Percentiles rank a stretch among this genome's conserved stretches.
These are phyloP conservation scores for Saccopteryx bilineata DNA, from an alignment of 2,113 vertebrate genomes.

Conservation along the genomic window DNA sequence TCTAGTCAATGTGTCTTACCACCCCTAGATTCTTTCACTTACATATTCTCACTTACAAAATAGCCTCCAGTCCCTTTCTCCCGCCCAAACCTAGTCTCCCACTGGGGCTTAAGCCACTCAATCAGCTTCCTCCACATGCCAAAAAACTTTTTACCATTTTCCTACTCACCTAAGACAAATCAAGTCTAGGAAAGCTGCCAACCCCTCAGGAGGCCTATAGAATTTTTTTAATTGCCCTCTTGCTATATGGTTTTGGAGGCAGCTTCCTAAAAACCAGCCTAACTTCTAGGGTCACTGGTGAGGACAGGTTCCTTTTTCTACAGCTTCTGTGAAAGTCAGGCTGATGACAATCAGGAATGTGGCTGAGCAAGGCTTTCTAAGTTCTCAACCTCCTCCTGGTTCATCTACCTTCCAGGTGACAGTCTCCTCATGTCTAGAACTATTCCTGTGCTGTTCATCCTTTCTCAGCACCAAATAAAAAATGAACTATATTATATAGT, in stretches of 20 bases:
- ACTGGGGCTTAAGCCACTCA: background rate
- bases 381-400: background rate
- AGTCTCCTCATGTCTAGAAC: background rate
- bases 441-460: background rate
- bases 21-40: background rate
- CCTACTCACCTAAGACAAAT: constrained; percentile 19
- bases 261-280: background rate
- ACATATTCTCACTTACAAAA: background rate
- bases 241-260: background rate
- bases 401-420: background rate
- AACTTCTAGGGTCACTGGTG: background rate
- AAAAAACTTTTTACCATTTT: background rate
- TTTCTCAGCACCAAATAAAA: background rate
- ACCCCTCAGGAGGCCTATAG: background rate
- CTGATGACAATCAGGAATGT: background rate
- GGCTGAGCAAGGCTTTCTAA: background rate
- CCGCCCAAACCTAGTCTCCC: background rate
- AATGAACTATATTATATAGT: background rate
- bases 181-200: background rate
- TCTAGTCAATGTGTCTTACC: background rate
- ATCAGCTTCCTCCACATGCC: background rate
- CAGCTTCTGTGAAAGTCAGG: background rate
- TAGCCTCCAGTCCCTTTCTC: background rate
- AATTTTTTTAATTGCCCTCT: background rate
- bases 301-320: background rate